phyloP scores from a whole-genome alignment of 2,797 vertebrate genomes.

The Morus bassanus region DNA sequence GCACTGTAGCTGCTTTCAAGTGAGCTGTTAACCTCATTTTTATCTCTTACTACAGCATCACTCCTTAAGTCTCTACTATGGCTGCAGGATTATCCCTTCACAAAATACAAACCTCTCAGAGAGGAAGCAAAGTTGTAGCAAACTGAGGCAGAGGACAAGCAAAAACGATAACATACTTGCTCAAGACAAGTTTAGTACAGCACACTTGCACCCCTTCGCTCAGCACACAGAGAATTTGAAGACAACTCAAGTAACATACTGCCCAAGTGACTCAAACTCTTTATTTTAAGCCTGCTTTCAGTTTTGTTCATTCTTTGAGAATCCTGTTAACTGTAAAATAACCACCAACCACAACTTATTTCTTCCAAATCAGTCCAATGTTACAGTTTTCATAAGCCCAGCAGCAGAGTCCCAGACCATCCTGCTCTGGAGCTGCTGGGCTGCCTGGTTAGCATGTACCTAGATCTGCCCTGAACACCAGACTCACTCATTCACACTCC shows the following conservation, averaged over 20 bases:
- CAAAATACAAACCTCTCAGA: not conserved
- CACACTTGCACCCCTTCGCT: fast-evolving
- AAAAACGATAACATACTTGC: not conserved
- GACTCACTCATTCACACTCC: not conserved
- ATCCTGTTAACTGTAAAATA: not conserved
- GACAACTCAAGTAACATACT: not conserved
- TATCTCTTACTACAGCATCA: not conserved
- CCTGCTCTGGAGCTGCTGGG: not conserved
- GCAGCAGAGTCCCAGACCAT: not conserved
- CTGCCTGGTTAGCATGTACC: not conserved
- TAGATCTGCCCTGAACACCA: not conserved
- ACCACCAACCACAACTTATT: not conserved
- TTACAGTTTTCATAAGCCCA: not conserved
- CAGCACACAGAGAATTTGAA: not conserved
- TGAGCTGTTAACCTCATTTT: not conserved
- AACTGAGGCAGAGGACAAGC: not conserved
- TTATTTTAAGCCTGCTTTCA: not conserved
- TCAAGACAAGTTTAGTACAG: not conserved
- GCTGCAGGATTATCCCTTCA: not conserved
- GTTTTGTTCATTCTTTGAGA: not conserved
- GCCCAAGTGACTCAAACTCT: not conserved
- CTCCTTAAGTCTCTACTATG: not conserved
- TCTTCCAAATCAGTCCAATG: not conserved
- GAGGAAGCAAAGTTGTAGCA: not conserved
- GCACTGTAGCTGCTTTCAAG: not conserved